phyloP scores from a whole-genome alignment of 2,797 vertebrate species.

The Fistularia tabacaria region DNA sequence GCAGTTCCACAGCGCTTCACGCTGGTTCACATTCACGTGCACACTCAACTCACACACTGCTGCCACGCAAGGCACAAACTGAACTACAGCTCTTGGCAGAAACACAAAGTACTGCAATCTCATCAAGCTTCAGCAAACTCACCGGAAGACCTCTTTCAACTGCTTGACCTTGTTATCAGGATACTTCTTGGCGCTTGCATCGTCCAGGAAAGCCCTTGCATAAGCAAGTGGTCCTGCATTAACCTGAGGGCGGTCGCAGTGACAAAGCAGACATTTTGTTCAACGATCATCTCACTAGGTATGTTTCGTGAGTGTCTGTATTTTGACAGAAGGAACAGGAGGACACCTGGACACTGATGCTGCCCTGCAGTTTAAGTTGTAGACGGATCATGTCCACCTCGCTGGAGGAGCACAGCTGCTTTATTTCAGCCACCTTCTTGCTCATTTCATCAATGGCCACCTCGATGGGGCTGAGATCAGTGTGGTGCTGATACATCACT shows the following conservation, averaged over 20 bases:
- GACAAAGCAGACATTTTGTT: not conserved
- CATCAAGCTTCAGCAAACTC: conserved; percentile 20
- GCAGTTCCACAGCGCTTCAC: no score
- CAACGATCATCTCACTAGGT: not conserved
- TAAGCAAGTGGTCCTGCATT: conserved; percentile 95
- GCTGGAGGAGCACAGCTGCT: conserved; percentile 86
- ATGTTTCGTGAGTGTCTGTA: not conserved
- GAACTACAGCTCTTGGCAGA: no score
- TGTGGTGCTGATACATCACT: conserved; percentile 97
- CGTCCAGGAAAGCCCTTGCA: conserved; percentile 93
- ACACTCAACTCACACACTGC: no score
- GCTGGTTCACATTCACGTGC: no score
- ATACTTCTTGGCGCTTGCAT: conserved; percentile 88
- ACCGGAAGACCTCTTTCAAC: conserved; percentile 97
- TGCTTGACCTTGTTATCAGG: conserved; percentile 97
- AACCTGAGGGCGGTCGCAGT: conserved; percentile 72
- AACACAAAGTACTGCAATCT: not conserved
- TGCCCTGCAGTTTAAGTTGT: conserved; percentile 96
- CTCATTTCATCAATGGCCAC: conserved; percentile 98
- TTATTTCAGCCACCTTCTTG: conserved; percentile 90
- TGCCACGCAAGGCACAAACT: no score
- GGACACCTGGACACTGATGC: conserved; percentile 93
- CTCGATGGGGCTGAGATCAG: conserved; percentile 95
- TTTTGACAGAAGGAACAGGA: not conserved
- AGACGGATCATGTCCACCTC: conserved; percentile 98